Evolutionary conservation across 2,113 vertebrate genomes (phyloP).

Genomic region (Camelus bactrianus): DNA sequence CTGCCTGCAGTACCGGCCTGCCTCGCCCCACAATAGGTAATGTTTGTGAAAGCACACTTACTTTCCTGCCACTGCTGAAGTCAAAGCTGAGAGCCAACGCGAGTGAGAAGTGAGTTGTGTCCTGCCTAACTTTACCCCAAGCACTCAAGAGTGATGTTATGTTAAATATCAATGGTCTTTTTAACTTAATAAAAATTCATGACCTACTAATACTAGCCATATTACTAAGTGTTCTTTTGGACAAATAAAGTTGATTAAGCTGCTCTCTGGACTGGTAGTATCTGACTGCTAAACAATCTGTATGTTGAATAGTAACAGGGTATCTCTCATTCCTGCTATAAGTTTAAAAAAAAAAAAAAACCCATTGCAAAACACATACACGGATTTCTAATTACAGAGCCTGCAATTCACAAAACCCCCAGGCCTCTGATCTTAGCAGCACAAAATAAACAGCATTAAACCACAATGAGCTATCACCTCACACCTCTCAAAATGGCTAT

Average conservation of each 20-base stretch:
- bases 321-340: not conserved
- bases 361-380: not conserved
- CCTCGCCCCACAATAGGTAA: not conserved
- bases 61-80: not conserved
- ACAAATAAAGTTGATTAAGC: not conserved
- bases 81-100: constrained; percentile 2
- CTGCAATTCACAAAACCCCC: not conserved
- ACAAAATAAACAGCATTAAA: not conserved
- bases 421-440: not conserved
- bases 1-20: too few species aligned
- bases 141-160: constrained; percentile 15
- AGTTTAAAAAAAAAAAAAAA: not conserved
- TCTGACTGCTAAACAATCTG: not conserved
- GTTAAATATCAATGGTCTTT: constrained; percentile 42
- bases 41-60: not conserved
- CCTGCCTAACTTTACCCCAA: not conserved
- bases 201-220: not conserved
- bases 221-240: not conserved
- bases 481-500: not conserved
- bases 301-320: not conserved
- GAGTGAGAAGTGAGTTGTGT: constrained; percentile 24
- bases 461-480: not conserved
- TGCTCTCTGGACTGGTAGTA: not conserved
- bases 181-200: constrained; percentile 39
- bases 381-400: constrained; percentile 6